Evolutionary conservation across 2,888 invertebrate species (phyloP).

Genomic region (Sphaeridia pumilis): DNA sequence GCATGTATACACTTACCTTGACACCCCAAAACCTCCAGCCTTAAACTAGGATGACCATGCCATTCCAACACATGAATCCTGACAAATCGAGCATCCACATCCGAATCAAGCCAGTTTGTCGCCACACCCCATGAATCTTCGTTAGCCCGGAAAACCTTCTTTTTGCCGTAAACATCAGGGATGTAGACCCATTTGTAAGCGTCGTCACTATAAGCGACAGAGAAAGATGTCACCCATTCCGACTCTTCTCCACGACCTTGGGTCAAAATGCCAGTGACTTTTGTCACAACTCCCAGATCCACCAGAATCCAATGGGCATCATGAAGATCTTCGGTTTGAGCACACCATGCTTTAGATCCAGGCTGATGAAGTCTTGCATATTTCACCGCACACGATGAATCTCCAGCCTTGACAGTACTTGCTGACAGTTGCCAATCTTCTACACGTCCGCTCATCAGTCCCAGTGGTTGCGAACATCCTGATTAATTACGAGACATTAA

Average conservation of each 20-base stretch:
- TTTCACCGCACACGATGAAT: conserved; percentile 40
- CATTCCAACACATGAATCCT: conserved; percentile 44
- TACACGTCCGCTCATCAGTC: conserved; percentile 44
- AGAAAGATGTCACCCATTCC: conserved; percentile 45
- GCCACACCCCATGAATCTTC: conserved; percentile 43
- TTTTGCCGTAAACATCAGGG: conserved; percentile 43
- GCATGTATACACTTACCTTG: conserved; percentile 41
- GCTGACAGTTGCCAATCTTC: conserved; percentile 46
- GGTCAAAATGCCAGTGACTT: conserved; percentile 38
- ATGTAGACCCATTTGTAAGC: conserved; percentile 45
- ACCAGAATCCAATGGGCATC: conserved; percentile 46
- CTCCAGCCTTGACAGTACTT: conserved; percentile 41
- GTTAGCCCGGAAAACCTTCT: conserved; percentile 45
- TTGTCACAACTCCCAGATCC: conserved; percentile 43
- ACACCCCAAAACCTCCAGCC: conserved; percentile 45
- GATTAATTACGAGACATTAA: no score
- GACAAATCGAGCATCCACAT: conserved; percentile 43
- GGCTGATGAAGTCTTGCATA: conserved; percentile 43
- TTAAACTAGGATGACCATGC: conserved; percentile 44
- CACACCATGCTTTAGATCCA: conserved; percentile 44
- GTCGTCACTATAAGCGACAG: conserved; percentile 44
- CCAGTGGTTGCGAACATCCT: conserved; percentile 40
- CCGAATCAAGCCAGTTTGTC: conserved; percentile 43
- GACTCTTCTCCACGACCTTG: conserved; percentile 42
- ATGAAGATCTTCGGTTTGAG: conserved; percentile 42